Evolutionary conservation across 2,888 invertebrate species (phyloP), one percentile per base, ranked within the genome.

Genomic region (Trichopria drosophilae): DNA sequence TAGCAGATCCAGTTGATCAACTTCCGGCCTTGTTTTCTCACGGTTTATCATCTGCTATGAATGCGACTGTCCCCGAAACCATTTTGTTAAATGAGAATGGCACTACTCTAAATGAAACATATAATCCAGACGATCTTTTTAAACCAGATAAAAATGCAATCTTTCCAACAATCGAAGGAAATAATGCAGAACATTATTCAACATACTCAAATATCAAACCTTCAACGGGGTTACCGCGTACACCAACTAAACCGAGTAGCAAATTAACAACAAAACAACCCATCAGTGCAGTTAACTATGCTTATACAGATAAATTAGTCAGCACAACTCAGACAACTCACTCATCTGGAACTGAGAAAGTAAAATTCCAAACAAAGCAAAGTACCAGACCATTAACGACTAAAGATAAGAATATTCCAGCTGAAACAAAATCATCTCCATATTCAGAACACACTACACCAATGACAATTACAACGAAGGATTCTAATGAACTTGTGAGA

Each of bases 401-500:
- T 44, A 47, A 26, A n/a, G n/a, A n/a, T n/a, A n/a, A n/a, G n/a
- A n/a, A n/a, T n/a, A n/a, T n/a, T n/a, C 34, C 57, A 80, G 1
- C 78, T 79, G 6, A 77, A 80, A 59, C 26, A 10, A 78, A 80
- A 60, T 81, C 82, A 1, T 64, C 69, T 20, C 67, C 75, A 1
- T 73, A 60, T 32, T 62, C 62, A 64, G 69, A 68, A 24, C 50
- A n/a, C 15, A 72, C 73, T 0, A 73, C 73, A 0, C 73, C 72
- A 1, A 67, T 72, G 65, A 62, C 59, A 1, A 52, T 61, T n/a
- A 60, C 61, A 0, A 50, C 57, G 0, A 46, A 58, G 5, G 60
- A 65, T 3, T 67, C 69, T 7, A 71, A 73, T 22, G 73, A 71
- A 5, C 56, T 78, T 22, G 62, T 78, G 1, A 62, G 72, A 26